Conservation (phyloP, 2,113 vertebrate genomes). For the Perognathus longimembris region DNA sequence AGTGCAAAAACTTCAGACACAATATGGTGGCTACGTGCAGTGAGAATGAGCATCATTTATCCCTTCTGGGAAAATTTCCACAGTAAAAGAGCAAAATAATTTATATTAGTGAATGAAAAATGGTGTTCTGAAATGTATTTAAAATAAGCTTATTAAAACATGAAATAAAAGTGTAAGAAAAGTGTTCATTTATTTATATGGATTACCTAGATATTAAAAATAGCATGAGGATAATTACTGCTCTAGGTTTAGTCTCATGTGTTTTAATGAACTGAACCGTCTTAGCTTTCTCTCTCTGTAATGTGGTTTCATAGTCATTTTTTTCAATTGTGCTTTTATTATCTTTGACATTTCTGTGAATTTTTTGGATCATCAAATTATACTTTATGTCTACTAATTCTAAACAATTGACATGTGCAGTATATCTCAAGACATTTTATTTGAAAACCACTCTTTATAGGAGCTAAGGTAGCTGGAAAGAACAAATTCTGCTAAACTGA, state of each 20-base stretch:
- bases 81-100: background rate
- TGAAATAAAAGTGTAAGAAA: background rate
- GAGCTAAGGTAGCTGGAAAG: background rate
- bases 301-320: background rate
- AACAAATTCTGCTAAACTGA: background rate
- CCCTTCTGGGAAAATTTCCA: background rate
- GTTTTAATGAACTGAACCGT: slow-evolving; percentile 31
- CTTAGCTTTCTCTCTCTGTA: background rate
- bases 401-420: background rate
- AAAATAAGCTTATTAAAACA: background rate
- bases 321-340: slow-evolving; percentile 6
- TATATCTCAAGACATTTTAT: background rate
- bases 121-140: background rate
- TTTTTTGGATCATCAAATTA: slow-evolving; percentile 7
- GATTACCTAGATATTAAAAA: slow-evolving; percentile 1
- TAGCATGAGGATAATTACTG: background rate
- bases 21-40: background rate
- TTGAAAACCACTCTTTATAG: background rate
- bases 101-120: background rate
- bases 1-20: background rate
- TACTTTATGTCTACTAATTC: background rate
- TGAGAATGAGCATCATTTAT: background rate
- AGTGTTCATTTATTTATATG: background rate
- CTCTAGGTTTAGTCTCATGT: background rate
- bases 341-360: slow-evolving; percentile 10